Evolutionary conservation across 2,113 vertebrate species (phyloP).

Genomic region (Xenotilapia leptura): DNA sequence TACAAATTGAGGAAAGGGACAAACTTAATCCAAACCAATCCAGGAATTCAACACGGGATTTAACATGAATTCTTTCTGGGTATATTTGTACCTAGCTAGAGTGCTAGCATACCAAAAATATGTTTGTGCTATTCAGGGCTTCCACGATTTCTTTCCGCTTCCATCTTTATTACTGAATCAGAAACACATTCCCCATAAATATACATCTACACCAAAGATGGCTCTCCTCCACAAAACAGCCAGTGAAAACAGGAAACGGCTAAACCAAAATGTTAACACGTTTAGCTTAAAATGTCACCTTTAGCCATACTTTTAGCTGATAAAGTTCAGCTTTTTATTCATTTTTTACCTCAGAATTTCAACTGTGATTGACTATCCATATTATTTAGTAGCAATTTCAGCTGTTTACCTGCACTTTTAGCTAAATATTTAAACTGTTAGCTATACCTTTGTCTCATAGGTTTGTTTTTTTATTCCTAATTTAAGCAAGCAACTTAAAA

Average conservation of each 20-base stretch:
- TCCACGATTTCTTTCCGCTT: neutral
- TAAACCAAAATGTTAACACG: neutral
- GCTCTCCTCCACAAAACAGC: neutral
- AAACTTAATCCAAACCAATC: neutral
- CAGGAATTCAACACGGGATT: neutral
- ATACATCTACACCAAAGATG: neutral
- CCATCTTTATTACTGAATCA: neutral
- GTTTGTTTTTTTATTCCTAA: neutral
- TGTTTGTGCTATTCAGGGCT: neutral
- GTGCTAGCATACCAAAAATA: neutral
- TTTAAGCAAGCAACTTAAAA: neutral
- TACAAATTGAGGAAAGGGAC: neutral
- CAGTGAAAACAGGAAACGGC: neutral
- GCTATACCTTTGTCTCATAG: too few relatives aligned
- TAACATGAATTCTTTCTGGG: neutral
- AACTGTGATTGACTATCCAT: neutral
- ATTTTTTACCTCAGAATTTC: neutral
- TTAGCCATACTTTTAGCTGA: neutral
- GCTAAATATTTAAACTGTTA: neutral
- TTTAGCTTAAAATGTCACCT: neutral
- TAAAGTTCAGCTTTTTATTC: neutral
- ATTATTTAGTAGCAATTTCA: neutral
- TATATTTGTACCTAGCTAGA: neutral
- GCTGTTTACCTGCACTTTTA: neutral
- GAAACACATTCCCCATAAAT: neutral